phyloP scores from a whole-genome alignment of 1,140 invertebrate species.

The Drosophila bifasciata region DNA sequence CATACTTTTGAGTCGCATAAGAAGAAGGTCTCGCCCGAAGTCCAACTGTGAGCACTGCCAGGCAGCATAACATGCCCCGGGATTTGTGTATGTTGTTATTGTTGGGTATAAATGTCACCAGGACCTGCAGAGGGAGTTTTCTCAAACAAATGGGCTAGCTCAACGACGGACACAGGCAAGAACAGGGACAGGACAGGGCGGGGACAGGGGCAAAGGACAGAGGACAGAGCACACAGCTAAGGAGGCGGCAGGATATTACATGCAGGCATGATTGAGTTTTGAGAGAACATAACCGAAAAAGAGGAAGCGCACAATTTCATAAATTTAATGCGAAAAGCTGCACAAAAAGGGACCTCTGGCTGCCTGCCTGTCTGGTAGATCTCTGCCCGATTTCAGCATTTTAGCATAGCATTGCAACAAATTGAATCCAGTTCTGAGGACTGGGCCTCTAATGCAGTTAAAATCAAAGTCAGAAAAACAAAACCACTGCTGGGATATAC shows the following conservation, averaged over 20 bases:
- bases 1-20: constrained; percentile 37
- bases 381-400: constrained; percentile 70
- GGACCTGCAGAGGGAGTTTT: constrained; percentile 24
- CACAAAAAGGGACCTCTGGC: constrained; percentile 49
- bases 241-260: constrained; percentile 69
- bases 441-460: constrained; percentile 81
- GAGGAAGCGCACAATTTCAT: constrained; percentile 76
- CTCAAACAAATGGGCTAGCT: constrained; percentile 47
- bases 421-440: constrained; percentile 69
- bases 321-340: constrained; percentile 76
- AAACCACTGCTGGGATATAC: constrained; percentile 44
- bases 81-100: constrained; percentile 66
- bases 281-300: constrained; percentile 67
- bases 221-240: constrained; percentile 21
- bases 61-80: constrained; percentile 23
- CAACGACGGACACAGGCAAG: constrained; percentile 11
- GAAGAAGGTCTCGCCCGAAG: constrained; percentile 20
- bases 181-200: constrained; percentile 36
- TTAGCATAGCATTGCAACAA: constrained; percentile 80
- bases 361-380: constrained; percentile 14
- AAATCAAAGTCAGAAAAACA: constrained; percentile 70
- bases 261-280: constrained; percentile 81
- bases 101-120: constrained; percentile 68
- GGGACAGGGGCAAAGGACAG: constrained; percentile 31
- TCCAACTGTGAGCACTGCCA: constrained; percentile 45